phyloP scores from a whole-genome alignment of 2,888 invertebrate genomes.

The Eustalomyia histrio region DNA sequence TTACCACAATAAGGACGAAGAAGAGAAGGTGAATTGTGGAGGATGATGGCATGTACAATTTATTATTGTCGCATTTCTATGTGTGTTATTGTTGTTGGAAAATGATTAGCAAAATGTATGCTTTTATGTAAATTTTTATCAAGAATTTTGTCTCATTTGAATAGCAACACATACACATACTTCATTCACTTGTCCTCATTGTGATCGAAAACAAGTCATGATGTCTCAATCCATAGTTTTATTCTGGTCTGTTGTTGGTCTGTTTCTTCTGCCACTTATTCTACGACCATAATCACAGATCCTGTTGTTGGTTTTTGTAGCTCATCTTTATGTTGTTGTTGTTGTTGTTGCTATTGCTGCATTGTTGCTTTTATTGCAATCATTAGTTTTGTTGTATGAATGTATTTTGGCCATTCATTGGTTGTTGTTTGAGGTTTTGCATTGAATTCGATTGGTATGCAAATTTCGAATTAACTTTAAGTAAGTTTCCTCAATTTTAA shows the following conservation, averaged over 20 bases:
- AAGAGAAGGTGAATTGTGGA: constrained; percentile 54
- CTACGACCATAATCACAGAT: constrained; percentile 19
- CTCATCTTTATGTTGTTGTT: constrained; percentile 38
- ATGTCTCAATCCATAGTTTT: constrained; percentile 59
- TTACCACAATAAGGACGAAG: neutral
- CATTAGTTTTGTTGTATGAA: constrained; percentile 48
- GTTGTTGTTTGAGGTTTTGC: neutral
- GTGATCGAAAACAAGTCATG: constrained; percentile 66
- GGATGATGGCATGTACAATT: constrained; percentile 61
- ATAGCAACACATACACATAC: constrained; percentile 50
- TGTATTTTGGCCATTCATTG: constrained; percentile 27
- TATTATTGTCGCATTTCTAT: constrained; percentile 60
- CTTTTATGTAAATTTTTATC: constrained; percentile 66
- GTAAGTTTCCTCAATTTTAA: neutral
- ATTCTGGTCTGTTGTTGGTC: constrained; percentile 3
- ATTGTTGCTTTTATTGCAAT: constrained; percentile 54
- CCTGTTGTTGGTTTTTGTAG: constrained; percentile 33
- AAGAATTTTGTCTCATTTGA: constrained; percentile 66
- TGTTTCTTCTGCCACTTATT: neutral
- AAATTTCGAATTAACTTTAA: constrained; percentile 26
- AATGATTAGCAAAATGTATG: constrained; percentile 65
- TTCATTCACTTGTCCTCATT: constrained; percentile 65
- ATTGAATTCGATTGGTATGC: constrained; percentile 29
- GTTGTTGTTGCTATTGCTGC: constrained; percentile 25
- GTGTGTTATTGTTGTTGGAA: constrained; percentile 42